These are phyloP conservation scores for Cirrhinus molitorella DNA, from an alignment of 2,797 vertebrate species.

Conservation along the genomic window DNA sequence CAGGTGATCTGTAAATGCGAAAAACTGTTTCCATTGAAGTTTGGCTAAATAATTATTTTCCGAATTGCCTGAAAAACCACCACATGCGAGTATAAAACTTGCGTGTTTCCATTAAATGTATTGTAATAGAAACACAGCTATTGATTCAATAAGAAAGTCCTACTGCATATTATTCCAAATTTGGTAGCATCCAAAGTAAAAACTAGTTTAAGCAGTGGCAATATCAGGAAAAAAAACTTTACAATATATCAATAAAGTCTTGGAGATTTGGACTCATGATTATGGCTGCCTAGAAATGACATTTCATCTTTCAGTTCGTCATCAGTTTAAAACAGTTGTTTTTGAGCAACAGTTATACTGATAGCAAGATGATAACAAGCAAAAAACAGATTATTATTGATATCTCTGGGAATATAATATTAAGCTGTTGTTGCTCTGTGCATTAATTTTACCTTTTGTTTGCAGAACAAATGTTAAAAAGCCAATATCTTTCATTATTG, in stretches of 20 bases:
- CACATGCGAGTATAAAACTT: too few relatives aligned
- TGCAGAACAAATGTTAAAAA: background rate
- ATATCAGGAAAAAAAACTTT: background rate
- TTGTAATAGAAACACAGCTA: too few relatives aligned
- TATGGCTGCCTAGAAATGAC: background rate
- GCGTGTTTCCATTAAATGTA: too few relatives aligned
- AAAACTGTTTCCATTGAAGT: too few relatives aligned
- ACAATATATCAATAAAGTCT: background rate
- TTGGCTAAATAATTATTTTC: too few relatives aligned
- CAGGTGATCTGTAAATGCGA: too few relatives aligned
- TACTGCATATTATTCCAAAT: too few relatives aligned
- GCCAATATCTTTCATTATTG: background rate
- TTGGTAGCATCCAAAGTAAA: background rate
- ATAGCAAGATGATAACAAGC: background rate
- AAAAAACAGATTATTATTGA: background rate
- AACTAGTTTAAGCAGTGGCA: background rate
- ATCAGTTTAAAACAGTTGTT: too few relatives aligned
- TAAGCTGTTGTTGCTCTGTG: background rate
- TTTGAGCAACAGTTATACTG: background rate
- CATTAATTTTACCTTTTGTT: background rate
- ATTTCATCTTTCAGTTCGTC: background rate
- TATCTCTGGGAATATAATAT: background rate
- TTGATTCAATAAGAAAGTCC: too few relatives aligned
- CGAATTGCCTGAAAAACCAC: too few relatives aligned
- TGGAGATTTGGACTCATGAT: background rate